Conservation (phyloP, 2,888 invertebrate genomes). For the Leptogaster cylindrica region DNA sequence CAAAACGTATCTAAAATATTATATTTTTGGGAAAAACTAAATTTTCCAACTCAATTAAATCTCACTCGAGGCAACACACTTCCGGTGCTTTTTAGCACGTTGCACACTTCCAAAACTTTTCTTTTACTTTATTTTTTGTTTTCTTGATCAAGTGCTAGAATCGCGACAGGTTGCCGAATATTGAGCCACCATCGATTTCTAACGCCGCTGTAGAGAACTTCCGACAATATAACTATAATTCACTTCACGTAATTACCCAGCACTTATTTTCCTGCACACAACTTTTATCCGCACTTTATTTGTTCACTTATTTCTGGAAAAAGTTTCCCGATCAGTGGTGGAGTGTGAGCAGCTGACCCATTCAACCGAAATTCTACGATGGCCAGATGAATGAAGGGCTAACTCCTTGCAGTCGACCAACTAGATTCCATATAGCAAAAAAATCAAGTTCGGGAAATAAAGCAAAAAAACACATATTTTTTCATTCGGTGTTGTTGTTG, state of each 20-base stretch:
- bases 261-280: no score
- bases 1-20: not conserved
- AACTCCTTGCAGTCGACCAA: not conserved
- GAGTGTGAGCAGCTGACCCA: not conserved
- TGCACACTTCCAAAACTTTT: not conserved
- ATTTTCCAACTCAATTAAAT: constrained; percentile 22
- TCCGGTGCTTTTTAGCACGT: not conserved
- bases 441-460: no score
- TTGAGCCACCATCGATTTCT: no score
- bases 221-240: no score
- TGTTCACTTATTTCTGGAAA: not conserved
- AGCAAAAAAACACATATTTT: no score
- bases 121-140: not conserved
- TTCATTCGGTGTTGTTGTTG: no score
- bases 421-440: no score
- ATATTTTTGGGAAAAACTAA: not conserved
- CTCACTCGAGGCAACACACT: constrained; percentile 22
- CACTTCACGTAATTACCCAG: no score
- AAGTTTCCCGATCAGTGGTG: constrained; percentile 1
- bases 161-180: no score
- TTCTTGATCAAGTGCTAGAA: not conserved
- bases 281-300: constrained; percentile 8
- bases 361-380: not conserved
- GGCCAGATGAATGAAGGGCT: not conserved
- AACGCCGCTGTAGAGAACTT: no score